Conservation (phyloP, 2,113 vertebrate species). For the Mormyrus lacerda region DNA sequence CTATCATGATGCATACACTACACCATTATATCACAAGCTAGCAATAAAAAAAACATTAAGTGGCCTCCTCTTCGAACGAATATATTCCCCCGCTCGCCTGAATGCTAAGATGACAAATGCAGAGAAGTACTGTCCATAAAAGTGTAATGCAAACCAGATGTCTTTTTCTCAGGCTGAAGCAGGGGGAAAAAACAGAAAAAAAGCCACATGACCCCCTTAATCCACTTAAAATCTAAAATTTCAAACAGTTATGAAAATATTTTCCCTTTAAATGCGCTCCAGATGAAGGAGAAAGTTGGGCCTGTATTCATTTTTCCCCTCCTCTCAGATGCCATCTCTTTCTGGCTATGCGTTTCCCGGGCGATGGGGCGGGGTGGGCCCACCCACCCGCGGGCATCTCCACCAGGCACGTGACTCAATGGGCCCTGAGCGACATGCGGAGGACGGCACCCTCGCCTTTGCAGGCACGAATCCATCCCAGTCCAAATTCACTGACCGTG, state of each 20-base stretch:
- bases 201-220: slow-evolving; percentile 45
- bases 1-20: slow-evolving; percentile 37
- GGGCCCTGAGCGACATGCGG: not conserved
- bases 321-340: slow-evolving; percentile 27
- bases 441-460: not conserved
- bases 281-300: slow-evolving; percentile 46
- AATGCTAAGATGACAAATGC: slow-evolving; percentile 44
- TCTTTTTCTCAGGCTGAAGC: slow-evolving; percentile 23
- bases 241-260: slow-evolving; percentile 60
- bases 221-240: slow-evolving; percentile 56
- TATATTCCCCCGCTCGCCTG: slow-evolving; percentile 7
- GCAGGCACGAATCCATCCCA: not conserved
- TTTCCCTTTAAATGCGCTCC: slow-evolving; percentile 51
- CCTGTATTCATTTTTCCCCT: slow-evolving; percentile 32
- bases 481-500: not conserved
- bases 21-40: slow-evolving; percentile 26
- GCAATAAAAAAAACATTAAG: slow-evolving; percentile 18
- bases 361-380: slow-evolving; percentile 28
- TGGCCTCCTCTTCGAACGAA: slow-evolving; percentile 17
- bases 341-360: slow-evolving; percentile 27
- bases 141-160: slow-evolving; percentile 53
- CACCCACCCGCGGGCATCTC: not conserved
- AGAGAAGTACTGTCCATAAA: slow-evolving; percentile 41
- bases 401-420: not conserved
- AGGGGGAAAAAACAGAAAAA: slow-evolving; percentile 23